Base-by-base conservation (phyloP, 2,888 invertebrate species). In the Elysia crispata region DNA sequence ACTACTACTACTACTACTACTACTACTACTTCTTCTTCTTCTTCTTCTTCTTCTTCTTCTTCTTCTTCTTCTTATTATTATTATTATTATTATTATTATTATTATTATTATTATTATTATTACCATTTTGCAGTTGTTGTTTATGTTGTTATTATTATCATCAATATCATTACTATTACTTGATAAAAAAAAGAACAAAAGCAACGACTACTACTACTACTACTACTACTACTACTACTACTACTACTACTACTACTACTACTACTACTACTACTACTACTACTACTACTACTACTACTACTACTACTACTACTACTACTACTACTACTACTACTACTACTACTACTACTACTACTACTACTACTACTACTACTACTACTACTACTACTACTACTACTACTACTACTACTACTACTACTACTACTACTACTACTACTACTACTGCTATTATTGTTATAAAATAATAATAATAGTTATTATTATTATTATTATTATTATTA, bases 341-440 rank as follows among this genome's bases (percentile, higher is more conserved):
- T 54, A 73, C 50, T 31, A 73, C 50, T 5, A 73, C n/a, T 54
- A 73, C 50, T 54, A 69, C 69, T 69, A 69, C 69, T 69, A 31
- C 69, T 69, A 69, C 69, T 69, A 69, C 69, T 69, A 69, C 69
- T 69, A 69, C 69, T 69, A 69, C 69, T 30, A 69, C 69, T 69
- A 69, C 69, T 69, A 69, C 69, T 73, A 31, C 72, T 73, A 73
- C 72, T 73, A 73, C 72, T 73, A 73, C 72, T 73, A 73, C 72
- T 73, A 73, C 50, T 73, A 49, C 72, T 49, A 49, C 72, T 73
- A 3, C 72, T 72, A 11, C 50, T 72, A 49, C 72, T 72, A 49
- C 72, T 72, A 72, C 50, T 72, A 72, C 49, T 72, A 49, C 72
- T 72, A 49, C 72, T 72, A 72, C 72, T 72, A 11, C 72, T 50